Evolutionary conservation across 2,888 invertebrate genomes (phyloP), one percentile per base, ranked within the genome.

Genomic region (Timema cristinae): DNA sequence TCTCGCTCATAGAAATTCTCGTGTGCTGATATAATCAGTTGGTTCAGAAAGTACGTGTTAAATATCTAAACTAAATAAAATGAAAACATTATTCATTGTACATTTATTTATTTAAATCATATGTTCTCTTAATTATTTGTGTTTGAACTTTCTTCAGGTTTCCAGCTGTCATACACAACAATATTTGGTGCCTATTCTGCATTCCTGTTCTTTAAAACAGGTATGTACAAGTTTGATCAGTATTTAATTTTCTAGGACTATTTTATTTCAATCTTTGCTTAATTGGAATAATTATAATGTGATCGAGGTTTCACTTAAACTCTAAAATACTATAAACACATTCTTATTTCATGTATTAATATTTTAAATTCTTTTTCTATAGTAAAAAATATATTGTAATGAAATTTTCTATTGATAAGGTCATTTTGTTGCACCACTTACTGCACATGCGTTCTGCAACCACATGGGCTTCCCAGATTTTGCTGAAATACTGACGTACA

Each of bases 391-490:
- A 61, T 56, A 59, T 13, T 11, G 67, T 5, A 66, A 71, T 68
- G 74, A 73, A 32, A 32, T 32, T 32, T 32, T 32, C 70, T 83
- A 83, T 49, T 84, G 32, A 32, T 32, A 32, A 89, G 95, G 96
- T 54, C 96, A 97, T 81, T 89, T 97, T 77, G 85, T 91, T 16
- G 94, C 97, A 0, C 93, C 95, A 5, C 89, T 97, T 77, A 82
- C 95, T 15, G 95, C 92, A 2, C 98, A 98, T 82, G 91, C 94
- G 51, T 96, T 97, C 82, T 98, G 98, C 83, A 98, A 98, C 82
- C 93, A 95, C 82, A 96, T 98, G 95, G 97, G 97, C 8, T 92
- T 97, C 79, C 97, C 97, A 0, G 93, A 96, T 81, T 86, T 97
- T 75, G 85, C 86, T 5, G 95, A 92, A 79, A 83, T 93, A 6